Evolutionary conservation across 2,113 vertebrate genomes (phyloP).

Genomic region (Bubo blakistoni): DNA sequence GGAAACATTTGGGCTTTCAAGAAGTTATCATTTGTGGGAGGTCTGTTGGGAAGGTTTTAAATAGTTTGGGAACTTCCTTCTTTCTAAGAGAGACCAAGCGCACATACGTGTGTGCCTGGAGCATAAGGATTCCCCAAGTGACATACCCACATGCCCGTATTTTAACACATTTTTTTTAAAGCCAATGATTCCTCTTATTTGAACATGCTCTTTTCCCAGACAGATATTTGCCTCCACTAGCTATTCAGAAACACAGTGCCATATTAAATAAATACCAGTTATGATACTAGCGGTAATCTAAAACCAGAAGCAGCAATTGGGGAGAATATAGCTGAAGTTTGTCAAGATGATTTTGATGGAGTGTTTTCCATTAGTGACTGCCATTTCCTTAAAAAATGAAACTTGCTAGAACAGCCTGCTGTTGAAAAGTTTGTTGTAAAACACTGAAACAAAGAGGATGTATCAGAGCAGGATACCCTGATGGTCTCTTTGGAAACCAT

Average conservation of each 20-base stretch:
- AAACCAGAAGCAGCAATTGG: neutral
- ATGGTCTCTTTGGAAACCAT: neutral
- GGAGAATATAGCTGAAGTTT: neutral
- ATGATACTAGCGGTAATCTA: neutral
- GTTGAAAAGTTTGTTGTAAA: neutral
- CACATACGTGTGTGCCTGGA: neutral
- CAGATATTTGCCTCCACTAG: neutral
- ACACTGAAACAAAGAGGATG: neutral
- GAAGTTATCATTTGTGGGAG: constrained; percentile 74
- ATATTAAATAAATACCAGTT: neutral
- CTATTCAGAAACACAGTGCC: neutral
- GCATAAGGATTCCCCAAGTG: constrained; percentile 44
- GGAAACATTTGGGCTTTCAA: constrained; percentile 64
- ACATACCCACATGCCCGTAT: neutral
- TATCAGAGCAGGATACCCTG: neutral
- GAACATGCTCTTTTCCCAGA: neutral
- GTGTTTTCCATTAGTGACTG: neutral
- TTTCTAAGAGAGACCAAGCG: neutral
- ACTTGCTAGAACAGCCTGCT: neutral
- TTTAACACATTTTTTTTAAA: neutral
- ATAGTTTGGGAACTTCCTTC: constrained; percentile 51
- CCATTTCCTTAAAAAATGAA: neutral
- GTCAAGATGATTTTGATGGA: neutral
- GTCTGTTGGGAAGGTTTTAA: constrained; percentile 65
- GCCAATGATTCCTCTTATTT: neutral